Evolutionary conservation across 2,113 vertebrate species (phyloP), one percentile per base, ranked within the genome.

Genomic region (Cairina moschata): DNA sequence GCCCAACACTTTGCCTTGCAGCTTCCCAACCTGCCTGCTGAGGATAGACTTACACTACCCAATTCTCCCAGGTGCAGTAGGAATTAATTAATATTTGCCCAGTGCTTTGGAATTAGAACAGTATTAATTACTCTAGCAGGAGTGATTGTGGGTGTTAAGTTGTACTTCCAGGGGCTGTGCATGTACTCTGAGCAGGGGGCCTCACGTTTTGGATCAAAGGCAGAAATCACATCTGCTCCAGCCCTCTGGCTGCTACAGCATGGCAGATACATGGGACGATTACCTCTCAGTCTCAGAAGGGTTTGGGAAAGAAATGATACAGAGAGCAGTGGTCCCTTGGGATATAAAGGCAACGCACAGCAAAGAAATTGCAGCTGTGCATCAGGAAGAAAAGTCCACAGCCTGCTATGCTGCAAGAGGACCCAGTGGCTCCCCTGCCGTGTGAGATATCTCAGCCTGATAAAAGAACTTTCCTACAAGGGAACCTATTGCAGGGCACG

Each of bases 181-280:
- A 8, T 23, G 23, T 73, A 16, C 17, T 3, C 54, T 36, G 40
- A 78, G 52, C 48, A 36, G 17, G 32, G 25, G 67, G 40, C 8
- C 54, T 65, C 28, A n/a, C 15, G 13, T 44, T 86, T 20, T 42
- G 82, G 29, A 10, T 56, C 1, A 1, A 28, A 62, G 59, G 67
- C 44, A 81, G 38, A 69, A 78, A 54, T 36, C n/a, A 9, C 40
- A 16, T 2, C 69, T 68, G 67, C 31, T 40, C 48, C 55, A 71
- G 56, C 44, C 16, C 40, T 56, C 31, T 20, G 25, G 12, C 50
- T 76, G 63, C 52, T 63, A 18, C 2, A 1, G 42, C 62, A 36
- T 0, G 0, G 34, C 62, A 68, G 58, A 34, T 34, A 34, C 2
- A 15, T 0, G 1, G 58, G 56, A 60, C 17, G 42, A 9, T 29